Percentiles rank a stretch among this genome's conserved stretches.
These are phyloP conservation scores for Bombus sylvicola DNA, from an alignment of 1,140 invertebrate species.

Conservation along the genomic window DNA sequence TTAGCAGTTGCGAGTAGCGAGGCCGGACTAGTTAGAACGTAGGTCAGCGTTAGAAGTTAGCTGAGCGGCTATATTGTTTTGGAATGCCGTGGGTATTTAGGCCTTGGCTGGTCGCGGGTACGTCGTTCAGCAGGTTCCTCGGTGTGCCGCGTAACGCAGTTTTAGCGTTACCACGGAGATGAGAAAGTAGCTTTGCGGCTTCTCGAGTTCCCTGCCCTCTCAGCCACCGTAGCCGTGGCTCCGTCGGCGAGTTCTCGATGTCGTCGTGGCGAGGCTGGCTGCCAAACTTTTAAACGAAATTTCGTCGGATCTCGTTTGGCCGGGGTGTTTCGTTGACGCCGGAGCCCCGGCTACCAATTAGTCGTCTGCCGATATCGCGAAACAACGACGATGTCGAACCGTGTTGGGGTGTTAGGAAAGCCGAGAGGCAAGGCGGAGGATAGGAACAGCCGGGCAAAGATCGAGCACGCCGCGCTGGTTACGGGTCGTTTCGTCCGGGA, in stretches of 20 bases:
- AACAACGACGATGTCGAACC: neutral
- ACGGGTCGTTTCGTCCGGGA: conserved; percentile 52
- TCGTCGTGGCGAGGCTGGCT: conserved; percentile 43
- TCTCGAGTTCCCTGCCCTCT: conserved; percentile 35
- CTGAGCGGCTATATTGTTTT: conserved; percentile 73
- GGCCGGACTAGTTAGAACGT: conserved; percentile 72
- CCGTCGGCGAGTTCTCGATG: conserved; percentile 29
- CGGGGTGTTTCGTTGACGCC: conserved; percentile 55
- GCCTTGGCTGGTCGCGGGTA: conserved; percentile 42
- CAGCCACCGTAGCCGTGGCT: neutral
- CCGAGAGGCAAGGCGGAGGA: neutral
- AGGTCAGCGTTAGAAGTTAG: conserved; percentile 74
- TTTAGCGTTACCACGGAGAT: conserved; percentile 65
- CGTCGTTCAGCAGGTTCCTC: conserved; percentile 25
- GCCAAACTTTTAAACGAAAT: conserved; percentile 75
- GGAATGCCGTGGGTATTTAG: conserved; percentile 76
- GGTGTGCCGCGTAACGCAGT: conserved; percentile 69
- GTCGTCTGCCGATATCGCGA: conserved; percentile 57
- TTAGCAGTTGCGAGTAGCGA: conserved; percentile 70
- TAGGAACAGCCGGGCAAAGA: conserved; percentile 4
- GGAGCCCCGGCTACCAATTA: conserved; percentile 58
- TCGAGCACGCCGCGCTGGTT: conserved; percentile 27
- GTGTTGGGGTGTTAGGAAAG: neutral
- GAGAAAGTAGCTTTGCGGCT: conserved; percentile 75
- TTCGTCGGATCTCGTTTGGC: conserved; percentile 73